Base-by-base conservation (phyloP, 2,888 invertebrate genomes). In the Therioaphis trifolii region DNA sequence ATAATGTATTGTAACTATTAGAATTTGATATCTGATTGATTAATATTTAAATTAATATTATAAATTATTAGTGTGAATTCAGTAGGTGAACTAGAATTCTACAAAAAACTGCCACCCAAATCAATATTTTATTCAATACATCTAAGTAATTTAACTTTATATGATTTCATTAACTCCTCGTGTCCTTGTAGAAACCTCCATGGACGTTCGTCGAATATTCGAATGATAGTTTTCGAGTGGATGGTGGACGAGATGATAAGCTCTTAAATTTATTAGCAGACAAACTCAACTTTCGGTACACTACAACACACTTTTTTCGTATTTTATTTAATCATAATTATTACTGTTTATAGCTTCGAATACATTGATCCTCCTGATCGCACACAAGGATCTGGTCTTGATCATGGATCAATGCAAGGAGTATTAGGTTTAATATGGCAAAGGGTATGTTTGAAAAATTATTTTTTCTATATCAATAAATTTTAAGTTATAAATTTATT, bases 331-430 rank as follows among this genome's bases (percentile, higher is more conserved):
- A n/a, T n/a, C n/a, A n/a, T n/a, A n/a, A n/a, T 75, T 2, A 35
- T 46, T 61, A 29, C 3, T 29, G 12, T 15, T 87, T 87, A 66
- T 86, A 93, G 92, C 85, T 93, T 92, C 87, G 89, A 90, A 84
- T 94, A 94, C 87, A 92, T 93, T 86, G 94, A 94, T 87, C 93
- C 94, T 4, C 93, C 93, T 0, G 93, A 94, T 85, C 90, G 93
- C 75, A 93, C 92, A 58, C 93, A 94, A 88, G 94, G 94, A 0
- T 92, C 93, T 0, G 88, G 90, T 7, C 89, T 92, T 84, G 91
- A 91, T 7, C 90, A 93, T 86, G 92, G 92, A 0, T 82, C 80
- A 2, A 93, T 94, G 87, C 92, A 92, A 86, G 94, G 94, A 4
- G 93, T 93, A 18, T 90, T 94, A 14, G 94, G 94, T 0, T 89